Conservation (phyloP, 2,888 invertebrate genomes). For the Phytoseiulus persimilis region DNA sequence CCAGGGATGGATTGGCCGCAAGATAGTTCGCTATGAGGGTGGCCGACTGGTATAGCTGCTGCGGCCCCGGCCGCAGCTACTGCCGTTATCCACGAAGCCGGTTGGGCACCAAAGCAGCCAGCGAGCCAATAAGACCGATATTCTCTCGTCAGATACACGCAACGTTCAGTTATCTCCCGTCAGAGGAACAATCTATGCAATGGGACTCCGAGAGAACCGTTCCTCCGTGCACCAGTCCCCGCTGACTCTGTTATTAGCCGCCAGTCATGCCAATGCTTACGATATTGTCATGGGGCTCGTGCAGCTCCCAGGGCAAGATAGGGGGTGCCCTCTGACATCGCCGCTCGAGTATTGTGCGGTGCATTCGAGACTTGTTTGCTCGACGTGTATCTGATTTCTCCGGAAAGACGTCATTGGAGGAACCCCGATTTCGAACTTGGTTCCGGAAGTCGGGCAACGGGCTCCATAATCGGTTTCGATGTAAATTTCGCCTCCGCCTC, state of each 20-base stretch:
- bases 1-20: neutral
- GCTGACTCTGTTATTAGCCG: neutral
- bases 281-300: neutral
- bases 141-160: neutral
- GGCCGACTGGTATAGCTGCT: neutral
- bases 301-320: neutral
- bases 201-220: neutral
- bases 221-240: neutral
- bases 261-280: neutral
- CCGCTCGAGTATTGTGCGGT: neutral
- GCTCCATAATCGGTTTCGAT: too few relatives aligned
- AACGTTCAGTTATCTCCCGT: neutral
- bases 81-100: neutral
- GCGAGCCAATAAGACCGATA: slow-evolving; percentile 5
- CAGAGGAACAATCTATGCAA: neutral
- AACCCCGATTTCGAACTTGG: too few relatives aligned
- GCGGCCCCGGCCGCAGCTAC: neutral
- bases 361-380: neutral
- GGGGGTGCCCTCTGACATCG: neutral
- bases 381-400: too few relatives aligned
- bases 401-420: too few relatives aligned
- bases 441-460: too few relatives aligned
- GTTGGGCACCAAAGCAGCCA: neutral
- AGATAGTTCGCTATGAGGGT: neutral
- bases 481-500: too few relatives aligned